phyloP scores from a whole-genome alignment of 2,888 invertebrate genomes.

The Eupithecia tripunctaria region DNA sequence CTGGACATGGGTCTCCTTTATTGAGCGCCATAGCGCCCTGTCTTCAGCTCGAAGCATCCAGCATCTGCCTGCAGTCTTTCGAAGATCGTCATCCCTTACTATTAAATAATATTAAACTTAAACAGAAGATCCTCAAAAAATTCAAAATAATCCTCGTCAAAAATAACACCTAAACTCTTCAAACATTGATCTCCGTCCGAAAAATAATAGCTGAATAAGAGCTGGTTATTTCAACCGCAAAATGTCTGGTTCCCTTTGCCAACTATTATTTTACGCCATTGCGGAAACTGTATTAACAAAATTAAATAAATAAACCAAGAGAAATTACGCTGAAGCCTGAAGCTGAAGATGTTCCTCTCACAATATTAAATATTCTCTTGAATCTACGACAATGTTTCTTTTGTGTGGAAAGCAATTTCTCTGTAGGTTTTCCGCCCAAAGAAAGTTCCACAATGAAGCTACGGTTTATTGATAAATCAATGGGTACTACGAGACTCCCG shows the following conservation, averaged over 20 bases:
- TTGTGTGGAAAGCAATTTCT: conserved; percentile 14
- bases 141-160: not conserved
- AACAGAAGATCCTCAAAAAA: not conserved
- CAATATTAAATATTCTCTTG: conserved; percentile 3
- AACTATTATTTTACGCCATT: not conserved
- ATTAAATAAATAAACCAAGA: conserved; percentile 1
- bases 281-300: not conserved
- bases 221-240: not conserved
- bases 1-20: too few species aligned
- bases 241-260: not conserved
- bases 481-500: not conserved
- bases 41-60: too few species aligned
- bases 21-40: too few species aligned
- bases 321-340: not conserved
- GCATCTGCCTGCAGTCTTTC: too few species aligned
- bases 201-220: not conserved
- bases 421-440: conserved; percentile 7
- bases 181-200: not conserved
- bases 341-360: not conserved
- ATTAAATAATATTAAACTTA: not conserved
- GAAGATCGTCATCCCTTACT: too few species aligned
- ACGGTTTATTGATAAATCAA: conserved; percentile 1
- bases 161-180: not conserved
- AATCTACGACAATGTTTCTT: conserved; percentile 13
- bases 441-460: conserved; percentile 1